Base-by-base conservation (phyloP, 92 coral and sea anemone species). In the Parazoanthus darwini region DNA sequence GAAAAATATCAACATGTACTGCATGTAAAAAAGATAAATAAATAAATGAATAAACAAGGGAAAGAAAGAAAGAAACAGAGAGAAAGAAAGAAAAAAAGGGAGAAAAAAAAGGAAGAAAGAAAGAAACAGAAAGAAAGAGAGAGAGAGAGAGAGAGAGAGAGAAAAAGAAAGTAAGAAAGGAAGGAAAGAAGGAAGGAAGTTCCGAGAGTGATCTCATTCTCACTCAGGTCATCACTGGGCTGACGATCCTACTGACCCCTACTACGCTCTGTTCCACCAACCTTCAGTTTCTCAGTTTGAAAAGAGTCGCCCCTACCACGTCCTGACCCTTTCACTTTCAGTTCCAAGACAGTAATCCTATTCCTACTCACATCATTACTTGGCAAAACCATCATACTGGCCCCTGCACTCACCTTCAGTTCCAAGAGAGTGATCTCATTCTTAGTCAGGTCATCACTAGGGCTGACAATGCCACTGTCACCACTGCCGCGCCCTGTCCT, bases 401-500 rank as follows among this genome's bases (percentile, higher is more conserved):
- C 15, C 35, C 76, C 1, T 9, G 9, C 0, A 48, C 77, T 82
- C 15, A 84, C 87, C 87, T 84, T 84, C 44, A 84, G 44, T n/a
- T 84, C 87, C 46, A 84, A 3, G 26, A 84, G 87, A 26, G 65
- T 51, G 38, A 84, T 84, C 44, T 84, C 87, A 84, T 73, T 84
- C 79, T 16, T 84, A 84, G 42, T 71, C 23, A 84, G 68, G 42
- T 84, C 87, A 70, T 70, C 87, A 48, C 67, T 33, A 5, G 87
- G 87, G 20, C 87, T 84, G 18, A 38, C 79, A 4, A 71, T 35
- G 42, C 87, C 87, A 46, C 87, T 84, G 23, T 70, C 87, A 50
- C 77, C 66, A 9, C 66, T 44, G 79, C 74, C 68, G 33, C 87
- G 87, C 26, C 73, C 76, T 70, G 37, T 72, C 8, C n/a, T 16